phyloP scores from a whole-genome alignment of 2,797 vertebrate species.

The Chaetophractus vellerosus region DNA sequence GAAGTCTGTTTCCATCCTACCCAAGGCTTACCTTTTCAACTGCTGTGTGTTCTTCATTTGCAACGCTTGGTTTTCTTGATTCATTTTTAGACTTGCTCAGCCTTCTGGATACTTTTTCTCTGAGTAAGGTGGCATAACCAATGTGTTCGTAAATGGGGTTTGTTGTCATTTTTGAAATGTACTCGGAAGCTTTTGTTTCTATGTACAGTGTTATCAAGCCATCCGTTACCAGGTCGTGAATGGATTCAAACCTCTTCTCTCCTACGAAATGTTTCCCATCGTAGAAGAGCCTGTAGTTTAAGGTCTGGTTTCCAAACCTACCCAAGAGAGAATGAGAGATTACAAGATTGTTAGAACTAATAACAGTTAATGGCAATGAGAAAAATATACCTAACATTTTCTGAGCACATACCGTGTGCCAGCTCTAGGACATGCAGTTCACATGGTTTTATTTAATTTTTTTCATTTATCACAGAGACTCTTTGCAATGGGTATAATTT shows the following conservation, averaged over 20 bases:
- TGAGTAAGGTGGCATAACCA: constrained; percentile 96
- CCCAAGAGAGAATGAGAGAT: constrained; percentile 9
- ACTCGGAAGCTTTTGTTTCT: constrained; percentile 98
- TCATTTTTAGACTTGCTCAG: constrained; percentile 94
- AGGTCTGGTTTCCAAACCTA: constrained; percentile 97
- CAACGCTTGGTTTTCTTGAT: constrained; percentile 94
- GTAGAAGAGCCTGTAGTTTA: constrained; percentile 98
- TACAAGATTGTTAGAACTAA: constrained; percentile 19
- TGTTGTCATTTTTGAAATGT: constrained; percentile 99
- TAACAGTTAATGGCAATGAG: neutral
- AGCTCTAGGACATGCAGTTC: neutral
- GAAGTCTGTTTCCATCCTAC: accelerated
- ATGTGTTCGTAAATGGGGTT: constrained; percentile 99
- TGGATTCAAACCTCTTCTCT: constrained; percentile 98
- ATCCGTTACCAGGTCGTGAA: constrained; percentile 98
- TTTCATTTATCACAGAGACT: neutral
- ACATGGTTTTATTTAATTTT: neutral
- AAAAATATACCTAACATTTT: neutral
- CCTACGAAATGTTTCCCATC: constrained; percentile 99
- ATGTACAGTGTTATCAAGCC: constrained; percentile 99
- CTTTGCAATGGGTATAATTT: neutral
- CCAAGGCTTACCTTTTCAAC: constrained; percentile 93
- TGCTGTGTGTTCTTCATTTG: constrained; percentile 91
- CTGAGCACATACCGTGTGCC: neutral
- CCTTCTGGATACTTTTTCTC: constrained; percentile 95